Conservation (phyloP, 2,888 invertebrate genomes). For the Ophion slaviceki region DNA sequence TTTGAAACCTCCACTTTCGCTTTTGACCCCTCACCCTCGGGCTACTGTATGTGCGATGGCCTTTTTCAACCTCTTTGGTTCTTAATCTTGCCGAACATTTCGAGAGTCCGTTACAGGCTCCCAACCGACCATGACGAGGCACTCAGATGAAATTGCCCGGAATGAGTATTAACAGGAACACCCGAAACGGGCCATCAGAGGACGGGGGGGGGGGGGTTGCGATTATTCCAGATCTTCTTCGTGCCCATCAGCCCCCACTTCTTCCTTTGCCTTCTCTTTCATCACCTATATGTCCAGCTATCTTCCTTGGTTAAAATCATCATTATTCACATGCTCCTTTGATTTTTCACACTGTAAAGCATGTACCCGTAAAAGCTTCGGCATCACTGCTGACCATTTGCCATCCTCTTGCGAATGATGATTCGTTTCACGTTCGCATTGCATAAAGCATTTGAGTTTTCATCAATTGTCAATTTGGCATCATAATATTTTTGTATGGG, state of each 20-base stretch:
- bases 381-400: neutral
- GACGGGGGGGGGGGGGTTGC: slow-evolving; percentile 31
- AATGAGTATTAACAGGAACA: slow-evolving; percentile 53
- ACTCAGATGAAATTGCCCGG: slow-evolving; percentile 50
- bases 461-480: neutral
- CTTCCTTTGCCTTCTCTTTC: slow-evolving; percentile 14
- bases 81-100: slow-evolving; percentile 31
- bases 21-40: neutral
- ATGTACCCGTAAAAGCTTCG: neutral
- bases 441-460: neutral
- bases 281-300: slow-evolving; percentile 6
- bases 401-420: neutral
- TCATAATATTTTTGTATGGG: neutral
- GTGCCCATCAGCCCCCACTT: neutral
- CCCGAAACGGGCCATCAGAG: slow-evolving; percentile 37
- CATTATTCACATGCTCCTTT: neutral
- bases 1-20: neutral
- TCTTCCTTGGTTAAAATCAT: neutral
- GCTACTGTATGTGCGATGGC: neutral
- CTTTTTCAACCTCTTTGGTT: slow-evolving; percentile 23
- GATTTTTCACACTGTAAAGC: neutral
- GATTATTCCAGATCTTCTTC: slow-evolving; percentile 14
- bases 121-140: slow-evolving; percentile 14
- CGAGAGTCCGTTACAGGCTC: slow-evolving; percentile 25
- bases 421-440: neutral